phyloP scores from a whole-genome alignment of 2,113 vertebrate genomes.

The Megaceryle torquata region DNA sequence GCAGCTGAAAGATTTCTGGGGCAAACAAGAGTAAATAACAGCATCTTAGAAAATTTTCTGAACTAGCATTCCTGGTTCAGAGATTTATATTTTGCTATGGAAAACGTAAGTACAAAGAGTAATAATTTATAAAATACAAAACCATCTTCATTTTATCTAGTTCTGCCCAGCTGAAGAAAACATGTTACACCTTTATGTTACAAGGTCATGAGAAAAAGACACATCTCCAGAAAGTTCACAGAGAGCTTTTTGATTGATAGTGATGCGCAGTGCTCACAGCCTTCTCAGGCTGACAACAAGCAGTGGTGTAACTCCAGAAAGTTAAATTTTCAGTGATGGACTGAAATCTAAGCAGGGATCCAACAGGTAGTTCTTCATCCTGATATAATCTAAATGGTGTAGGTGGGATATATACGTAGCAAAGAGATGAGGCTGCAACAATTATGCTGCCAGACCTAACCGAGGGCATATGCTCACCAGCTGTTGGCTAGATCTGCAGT shows the following conservation, averaged over 20 bases:
- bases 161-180: not conserved
- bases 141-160: not conserved
- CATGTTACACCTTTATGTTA: not conserved
- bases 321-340: not conserved
- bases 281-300: not conserved
- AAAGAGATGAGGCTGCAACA: constrained; percentile 57
- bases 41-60: not conserved
- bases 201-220: not conserved
- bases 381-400: not conserved
- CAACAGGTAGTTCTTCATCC: not conserved
- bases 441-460: constrained; percentile 14
- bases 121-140: not conserved
- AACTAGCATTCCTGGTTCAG: not conserved
- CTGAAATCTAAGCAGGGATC: not conserved
- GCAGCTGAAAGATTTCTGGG: not conserved
- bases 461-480: constrained; percentile 50
- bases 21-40: not conserved
- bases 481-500: constrained; percentile 48
- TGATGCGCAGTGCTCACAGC: not conserved
- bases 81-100: not conserved
- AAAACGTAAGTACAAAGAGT: not conserved
- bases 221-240: not conserved
- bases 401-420: not conserved
- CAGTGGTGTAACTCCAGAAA: not conserved
- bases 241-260: not conserved